Conservation (phyloP, 23 tunicate genomes). For the Ascidia mentula region DNA sequence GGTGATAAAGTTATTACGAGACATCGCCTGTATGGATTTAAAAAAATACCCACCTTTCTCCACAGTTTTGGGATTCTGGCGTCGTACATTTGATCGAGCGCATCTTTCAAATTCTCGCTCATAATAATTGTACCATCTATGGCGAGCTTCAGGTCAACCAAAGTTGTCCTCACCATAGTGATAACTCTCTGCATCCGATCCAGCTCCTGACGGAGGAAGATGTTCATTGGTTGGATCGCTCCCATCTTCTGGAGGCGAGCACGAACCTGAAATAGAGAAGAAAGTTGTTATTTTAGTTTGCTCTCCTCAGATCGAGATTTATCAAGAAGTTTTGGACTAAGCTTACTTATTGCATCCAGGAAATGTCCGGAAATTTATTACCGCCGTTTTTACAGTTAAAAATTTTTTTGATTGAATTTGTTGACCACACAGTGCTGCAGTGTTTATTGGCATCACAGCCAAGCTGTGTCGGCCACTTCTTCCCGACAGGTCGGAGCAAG, state of each 20-base stretch:
- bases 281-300: neutral
- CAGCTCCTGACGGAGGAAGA: slow-evolving; percentile 98
- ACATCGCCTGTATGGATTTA: too few species aligned
- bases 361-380: too few species aligned
- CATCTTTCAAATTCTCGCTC: slow-evolving; percentile 96
- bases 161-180: slow-evolving; percentile 79
- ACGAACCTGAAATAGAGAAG: slow-evolving; percentile 56
- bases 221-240: slow-evolving; percentile 98
- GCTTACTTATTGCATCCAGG: too few species aligned
- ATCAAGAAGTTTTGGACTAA: too few species aligned
- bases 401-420: too few species aligned
- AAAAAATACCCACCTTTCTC: slow-evolving; percentile 68
- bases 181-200: slow-evolving; percentile 99
- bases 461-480: too few species aligned
- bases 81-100: slow-evolving; percentile 98
- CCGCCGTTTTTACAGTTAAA: too few species aligned
- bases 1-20: too few species aligned
- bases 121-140: slow-evolving; percentile 99
- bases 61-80: slow-evolving; percentile 94
- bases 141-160: slow-evolving; percentile 91
- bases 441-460: too few species aligned
- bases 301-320: neutral
- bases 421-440: too few species aligned
- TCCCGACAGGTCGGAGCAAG: too few species aligned
- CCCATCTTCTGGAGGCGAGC: slow-evolving; percentile 97